Conservation (phyloP, 2,797 vertebrate genomes). For the Syngnathus acus region DNA sequence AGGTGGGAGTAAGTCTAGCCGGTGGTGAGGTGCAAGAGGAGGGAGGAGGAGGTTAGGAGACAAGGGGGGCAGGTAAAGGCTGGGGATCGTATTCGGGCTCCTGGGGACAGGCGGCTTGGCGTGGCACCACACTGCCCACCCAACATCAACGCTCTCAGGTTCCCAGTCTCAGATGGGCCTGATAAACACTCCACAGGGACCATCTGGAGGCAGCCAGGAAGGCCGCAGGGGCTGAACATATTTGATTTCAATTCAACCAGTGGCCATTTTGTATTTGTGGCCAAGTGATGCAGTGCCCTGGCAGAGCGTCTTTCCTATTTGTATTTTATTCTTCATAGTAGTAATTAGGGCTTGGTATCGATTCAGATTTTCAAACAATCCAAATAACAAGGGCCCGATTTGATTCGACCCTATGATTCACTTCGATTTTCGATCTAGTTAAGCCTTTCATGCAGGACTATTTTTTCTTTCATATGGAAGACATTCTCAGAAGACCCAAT, state of each 20-base stretch:
- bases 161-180: slow-evolving; percentile 71
- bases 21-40: slow-evolving; percentile 53
- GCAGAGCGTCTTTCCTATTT: not conserved
- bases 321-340: not conserved
- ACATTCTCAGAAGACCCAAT: too few relatives aligned
- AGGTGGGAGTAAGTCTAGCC: slow-evolving; percentile 67
- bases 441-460: too few relatives aligned
- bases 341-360: too few relatives aligned
- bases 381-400: too few relatives aligned
- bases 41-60: slow-evolving; percentile 62
- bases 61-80: slow-evolving; percentile 44
- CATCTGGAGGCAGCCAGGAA: slow-evolving; percentile 67
- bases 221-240: slow-evolving; percentile 36
- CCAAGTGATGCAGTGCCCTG: not conserved
- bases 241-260: slow-evolving; percentile 49
- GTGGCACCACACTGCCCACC: slow-evolving; percentile 72
- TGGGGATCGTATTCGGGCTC: slow-evolving; percentile 74
- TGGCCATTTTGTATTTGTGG: slow-evolving; percentile 1
- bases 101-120: slow-evolving; percentile 74
- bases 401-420: too few relatives aligned
- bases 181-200: slow-evolving; percentile 78
- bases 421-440: too few relatives aligned
- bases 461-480: too few relatives aligned
- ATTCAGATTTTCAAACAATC: too few relatives aligned
- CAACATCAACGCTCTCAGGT: slow-evolving; percentile 78